Evolutionary conservation across 92 coral and sea anemone genomes (phyloP).

Genomic region (Hydrozoanthus gracilis): DNA sequence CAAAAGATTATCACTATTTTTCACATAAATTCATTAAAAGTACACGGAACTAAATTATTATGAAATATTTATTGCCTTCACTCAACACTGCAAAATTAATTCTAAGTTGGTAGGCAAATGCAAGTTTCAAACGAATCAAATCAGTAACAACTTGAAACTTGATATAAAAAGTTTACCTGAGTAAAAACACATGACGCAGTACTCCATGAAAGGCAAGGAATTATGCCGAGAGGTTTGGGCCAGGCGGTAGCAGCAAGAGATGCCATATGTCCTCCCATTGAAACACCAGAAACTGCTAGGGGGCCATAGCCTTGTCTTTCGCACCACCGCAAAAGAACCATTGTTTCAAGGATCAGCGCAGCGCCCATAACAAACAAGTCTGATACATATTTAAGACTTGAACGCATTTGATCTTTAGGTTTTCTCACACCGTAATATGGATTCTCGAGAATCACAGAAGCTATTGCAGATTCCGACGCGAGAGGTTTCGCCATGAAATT

Average conservation of each 20-base stretch:
- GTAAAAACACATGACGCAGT: conserved; percentile 97
- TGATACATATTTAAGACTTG: conserved; percentile 86
- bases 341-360: conserved; percentile 85
- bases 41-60: too few species aligned
- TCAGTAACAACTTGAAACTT: too few species aligned
- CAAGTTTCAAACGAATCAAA: too few species aligned
- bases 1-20: too few species aligned
- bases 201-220: conserved; percentile 96
- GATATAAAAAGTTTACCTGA: conserved; percentile 60
- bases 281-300: conserved; percentile 88
- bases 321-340: conserved; percentile 90
- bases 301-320: conserved; percentile 90
- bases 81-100: too few species aligned
- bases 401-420: conserved; percentile 88
- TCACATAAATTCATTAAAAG: too few species aligned
- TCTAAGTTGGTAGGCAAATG: too few species aligned
- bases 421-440: conserved; percentile 93
- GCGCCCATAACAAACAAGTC: conserved; percentile 97
- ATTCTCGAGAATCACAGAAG: conserved; percentile 86
- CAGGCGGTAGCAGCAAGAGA: conserved; percentile 96
- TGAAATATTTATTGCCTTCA: too few species aligned
- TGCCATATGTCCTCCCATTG: conserved; percentile 99
- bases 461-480: conserved; percentile 78
- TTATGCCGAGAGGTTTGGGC: conserved; percentile 93
- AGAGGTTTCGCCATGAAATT: conserved; percentile 96